Evolutionary conservation across 1,140 invertebrate genomes (phyloP).

Genomic region (Zaprionus nigranus): DNA sequence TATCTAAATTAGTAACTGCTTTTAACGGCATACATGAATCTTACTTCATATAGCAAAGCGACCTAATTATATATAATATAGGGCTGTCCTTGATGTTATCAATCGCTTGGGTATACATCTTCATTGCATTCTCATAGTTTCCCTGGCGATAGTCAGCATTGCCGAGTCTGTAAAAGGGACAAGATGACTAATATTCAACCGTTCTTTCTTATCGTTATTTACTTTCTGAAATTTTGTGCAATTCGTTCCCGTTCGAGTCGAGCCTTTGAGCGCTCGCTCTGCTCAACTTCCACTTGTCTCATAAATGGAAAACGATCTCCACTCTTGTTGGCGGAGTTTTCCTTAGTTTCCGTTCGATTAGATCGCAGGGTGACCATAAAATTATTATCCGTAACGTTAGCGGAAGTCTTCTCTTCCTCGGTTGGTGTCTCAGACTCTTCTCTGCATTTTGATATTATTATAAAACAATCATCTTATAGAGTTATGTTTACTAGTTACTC

Average conservation of each 20-base stretch:
- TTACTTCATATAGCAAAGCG: constrained; percentile 86
- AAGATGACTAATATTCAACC: not conserved
- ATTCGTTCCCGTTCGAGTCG: constrained; percentile 86
- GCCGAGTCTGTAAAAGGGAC: constrained; percentile 56
- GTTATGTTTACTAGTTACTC: constrained; percentile 44
- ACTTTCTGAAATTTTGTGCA: constrained; percentile 81
- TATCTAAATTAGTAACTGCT: not conserved
- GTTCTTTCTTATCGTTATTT: not conserved
- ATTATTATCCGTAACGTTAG: constrained; percentile 59
- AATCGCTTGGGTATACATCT: constrained; percentile 90
- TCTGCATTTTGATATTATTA: constrained; percentile 13
- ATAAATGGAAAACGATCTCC: constrained; percentile 89
- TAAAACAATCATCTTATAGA: not conserved
- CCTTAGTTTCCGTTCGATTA: constrained; percentile 49
- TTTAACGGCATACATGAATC: not conserved
- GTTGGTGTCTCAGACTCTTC: constrained; percentile 2
- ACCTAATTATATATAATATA: constrained; percentile 91
- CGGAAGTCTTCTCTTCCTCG: not conserved
- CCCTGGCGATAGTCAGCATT: constrained; percentile 88
- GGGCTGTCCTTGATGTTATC: constrained; percentile 90
- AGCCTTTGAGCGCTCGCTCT: constrained; percentile 87
- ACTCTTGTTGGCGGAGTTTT: constrained; percentile 40
- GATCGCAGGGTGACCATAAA: constrained; percentile 87
- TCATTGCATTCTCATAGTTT: constrained; percentile 89
- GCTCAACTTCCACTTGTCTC: constrained; percentile 89